Percentiles rank a stretch among this genome's conserved stretches.
Evolutionary conservation across 2,797 vertebrate species (phyloP).

Genomic region (Hozukius guyotensis): DNA sequence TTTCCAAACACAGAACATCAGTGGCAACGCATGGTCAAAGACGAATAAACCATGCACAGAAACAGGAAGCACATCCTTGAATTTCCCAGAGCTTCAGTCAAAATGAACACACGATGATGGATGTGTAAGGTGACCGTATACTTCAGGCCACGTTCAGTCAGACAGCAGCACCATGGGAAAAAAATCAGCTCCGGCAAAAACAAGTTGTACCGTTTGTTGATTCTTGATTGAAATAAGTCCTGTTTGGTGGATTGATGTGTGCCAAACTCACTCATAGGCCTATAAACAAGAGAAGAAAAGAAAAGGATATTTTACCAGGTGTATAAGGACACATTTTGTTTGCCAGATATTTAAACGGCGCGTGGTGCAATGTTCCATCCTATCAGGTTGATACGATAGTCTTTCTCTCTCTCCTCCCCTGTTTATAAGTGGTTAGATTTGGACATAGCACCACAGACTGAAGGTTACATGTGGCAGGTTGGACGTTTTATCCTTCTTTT

Average conservation of each 20-base stretch:
- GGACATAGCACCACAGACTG: not conserved
- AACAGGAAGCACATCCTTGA: not conserved
- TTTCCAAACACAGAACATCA: not conserved
- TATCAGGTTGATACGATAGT: not conserved
- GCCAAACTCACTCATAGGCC: not conserved
- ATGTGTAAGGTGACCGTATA: not conserved
- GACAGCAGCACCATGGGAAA: not conserved
- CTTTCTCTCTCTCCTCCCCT: not conserved
- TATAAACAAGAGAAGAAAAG: not conserved
- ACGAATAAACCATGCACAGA: not conserved
- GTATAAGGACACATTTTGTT: not conserved
- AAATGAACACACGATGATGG: no score
- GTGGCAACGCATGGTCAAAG: not conserved
- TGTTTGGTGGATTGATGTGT: not conserved
- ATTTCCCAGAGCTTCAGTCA: not conserved
- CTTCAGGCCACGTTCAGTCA: not conserved
- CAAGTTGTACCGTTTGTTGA: no score
- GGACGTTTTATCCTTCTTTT: not conserved
- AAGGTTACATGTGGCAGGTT: not conserved
- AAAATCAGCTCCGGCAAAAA: not conserved
- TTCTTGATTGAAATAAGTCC: not conserved
- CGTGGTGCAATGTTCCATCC: not conserved
- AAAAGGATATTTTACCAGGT: not conserved
- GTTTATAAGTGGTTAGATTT: not conserved
- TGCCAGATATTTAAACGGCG: not conserved